These are phyloP conservation scores for Globodera ellingtonae DNA, from an alignment of 1,140 invertebrate genomes.

Conservation along the genomic window DNA sequence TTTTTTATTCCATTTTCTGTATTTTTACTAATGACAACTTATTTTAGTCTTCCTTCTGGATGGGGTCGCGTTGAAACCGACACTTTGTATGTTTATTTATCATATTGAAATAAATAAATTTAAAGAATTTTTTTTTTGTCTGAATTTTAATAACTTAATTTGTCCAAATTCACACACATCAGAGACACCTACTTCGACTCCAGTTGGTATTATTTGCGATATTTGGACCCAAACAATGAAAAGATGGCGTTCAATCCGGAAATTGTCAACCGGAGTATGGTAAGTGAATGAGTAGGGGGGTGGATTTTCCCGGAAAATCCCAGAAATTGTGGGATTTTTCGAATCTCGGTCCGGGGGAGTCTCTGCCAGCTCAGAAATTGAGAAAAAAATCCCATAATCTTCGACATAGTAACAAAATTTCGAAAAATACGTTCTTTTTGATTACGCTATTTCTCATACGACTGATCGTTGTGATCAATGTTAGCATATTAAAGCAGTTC, in stretches of 20 bases:
- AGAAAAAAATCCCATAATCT: no score
- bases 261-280: conserved; percentile 71
- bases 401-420: no score
- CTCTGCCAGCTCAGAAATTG: no score
- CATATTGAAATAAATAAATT: no score
- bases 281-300: background rate
- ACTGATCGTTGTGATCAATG: no score
- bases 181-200: conserved; percentile 97
- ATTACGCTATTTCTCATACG: no score
- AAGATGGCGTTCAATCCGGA: conserved; percentile 74
- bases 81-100: conserved; percentile 74
- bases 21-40: background rate
- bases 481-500: background rate
- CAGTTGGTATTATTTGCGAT: conserved; percentile 95
- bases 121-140: background rate
- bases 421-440: no score
- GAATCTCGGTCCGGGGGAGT: no score
- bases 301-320: no score
- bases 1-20: background rate
- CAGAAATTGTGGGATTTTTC: no score
- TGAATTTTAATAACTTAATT: no score
- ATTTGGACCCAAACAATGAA: conserved; percentile 80
- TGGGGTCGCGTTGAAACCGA: conserved; percentile 77
- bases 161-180: no score
- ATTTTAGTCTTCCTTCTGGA: conserved; percentile 70